A percentile compares a stretch with the other conserved stretches of the same genome.
Conservation (phyloP, 2,797 vertebrate genomes). For the Prunella strophiata region DNA sequence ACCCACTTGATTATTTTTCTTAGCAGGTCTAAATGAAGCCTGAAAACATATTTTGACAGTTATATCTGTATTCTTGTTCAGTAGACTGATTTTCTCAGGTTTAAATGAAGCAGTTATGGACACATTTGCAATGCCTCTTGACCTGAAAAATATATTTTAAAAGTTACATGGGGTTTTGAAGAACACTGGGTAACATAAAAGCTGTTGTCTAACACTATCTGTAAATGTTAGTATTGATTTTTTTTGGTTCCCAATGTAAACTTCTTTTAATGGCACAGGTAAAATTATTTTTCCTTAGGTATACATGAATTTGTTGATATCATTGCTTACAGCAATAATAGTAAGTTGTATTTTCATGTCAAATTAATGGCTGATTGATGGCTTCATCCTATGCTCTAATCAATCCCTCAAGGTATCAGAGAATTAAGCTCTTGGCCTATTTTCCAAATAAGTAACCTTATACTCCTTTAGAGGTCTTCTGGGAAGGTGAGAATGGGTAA, state of each 20-base stretch:
- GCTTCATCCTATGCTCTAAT: neutral
- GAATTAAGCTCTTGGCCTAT: neutral
- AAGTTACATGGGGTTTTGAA: neutral
- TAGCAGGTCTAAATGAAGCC: conserved; percentile 84
- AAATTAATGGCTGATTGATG: neutral
- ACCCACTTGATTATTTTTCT: conserved; percentile 82
- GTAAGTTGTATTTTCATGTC: neutral
- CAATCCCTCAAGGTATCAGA: neutral
- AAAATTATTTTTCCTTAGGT: neutral
- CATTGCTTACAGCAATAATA: neutral
- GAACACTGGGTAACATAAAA: neutral
- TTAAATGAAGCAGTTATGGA: conserved; percentile 79
- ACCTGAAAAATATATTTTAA: conserved; percentile 80
- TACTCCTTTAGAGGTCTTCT: neutral
- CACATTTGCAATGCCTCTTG: conserved; percentile 85
- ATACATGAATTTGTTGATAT: neutral
- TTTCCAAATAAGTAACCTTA: neutral
- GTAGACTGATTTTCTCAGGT: conserved; percentile 87
- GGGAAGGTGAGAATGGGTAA: neutral
- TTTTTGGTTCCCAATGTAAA: neutral
- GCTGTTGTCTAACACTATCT: neutral
- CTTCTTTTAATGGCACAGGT: neutral
- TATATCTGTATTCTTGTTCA: conserved; percentile 83
- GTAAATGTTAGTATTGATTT: neutral
- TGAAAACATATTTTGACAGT: conserved; percentile 83